Base-by-base conservation (phyloP, 2,888 invertebrate genomes). In the Thera obeliscata region DNA sequence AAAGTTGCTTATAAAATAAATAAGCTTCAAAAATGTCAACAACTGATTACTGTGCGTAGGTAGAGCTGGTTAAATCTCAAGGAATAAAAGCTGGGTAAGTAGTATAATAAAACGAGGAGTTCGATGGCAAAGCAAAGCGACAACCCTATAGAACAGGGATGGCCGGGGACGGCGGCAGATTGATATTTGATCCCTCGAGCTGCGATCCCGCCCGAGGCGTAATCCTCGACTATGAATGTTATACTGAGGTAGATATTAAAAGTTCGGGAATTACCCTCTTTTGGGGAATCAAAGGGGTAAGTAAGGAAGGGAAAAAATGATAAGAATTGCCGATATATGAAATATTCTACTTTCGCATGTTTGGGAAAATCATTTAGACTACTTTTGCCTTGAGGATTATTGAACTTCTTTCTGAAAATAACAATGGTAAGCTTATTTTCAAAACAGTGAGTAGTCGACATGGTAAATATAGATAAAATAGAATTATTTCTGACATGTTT, bases 111-210 rank as follows among this genome's bases (percentile, higher is more conserved):
- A 66, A 61, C 50, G 35, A 56, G 46, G 8, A 56, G 60, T 56
- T 52, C 52, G 64, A 63, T 63, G 56, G 43, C 48, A 62, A 58
- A 63, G 56, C 46, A 61, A 49, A 48, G 61, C 59, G 69, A 69
- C 66, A 66, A 35, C 69, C 69, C 66, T 69, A 62, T 56, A 59
- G 69, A 61, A 56, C 57, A 61, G 60, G 66, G 69, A 57, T 66
- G 84, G 81, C 83, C 84, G 80, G 82, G 81, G 83, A 80, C 79
- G 80, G 78, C 78, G 82, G 81, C 79, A 89, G 90, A 91, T 92
- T 92, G 92, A 91, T 91, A 91, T 92, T 91, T 91, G 91, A 92
- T 92, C 91, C 90, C 81, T 79, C 67, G 67, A 67, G 69, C 66
- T 68, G 61, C 67, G 75, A 72, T 72, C 74, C 67, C 50, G 69